Conservation (phyloP, 2,113 vertebrate species). For the Mormoops blainvillei region DNA sequence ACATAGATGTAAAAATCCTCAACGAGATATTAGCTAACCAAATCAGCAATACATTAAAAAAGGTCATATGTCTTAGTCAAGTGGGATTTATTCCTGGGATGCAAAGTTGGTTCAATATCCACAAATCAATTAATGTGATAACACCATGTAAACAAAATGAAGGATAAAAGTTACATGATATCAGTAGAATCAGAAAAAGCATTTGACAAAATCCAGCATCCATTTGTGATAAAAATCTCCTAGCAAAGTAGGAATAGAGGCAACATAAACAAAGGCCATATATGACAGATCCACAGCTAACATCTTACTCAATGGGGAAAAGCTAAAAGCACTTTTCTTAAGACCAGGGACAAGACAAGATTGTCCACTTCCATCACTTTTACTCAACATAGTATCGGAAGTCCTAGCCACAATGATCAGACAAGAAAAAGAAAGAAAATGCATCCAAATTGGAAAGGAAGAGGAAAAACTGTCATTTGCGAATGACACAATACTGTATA, state of each 20-base stretch:
- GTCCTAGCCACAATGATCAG: too few relatives aligned
- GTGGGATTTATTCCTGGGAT: neutral
- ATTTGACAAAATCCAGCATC: neutral
- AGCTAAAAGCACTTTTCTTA: neutral
- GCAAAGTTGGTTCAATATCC: neutral
- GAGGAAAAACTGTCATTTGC: too few relatives aligned
- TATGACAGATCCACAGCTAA: neutral
- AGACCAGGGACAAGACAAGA: neutral
- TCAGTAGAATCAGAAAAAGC: neutral
- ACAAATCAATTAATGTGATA: too few relatives aligned
- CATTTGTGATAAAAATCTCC: neutral
- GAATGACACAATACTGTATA: too few relatives aligned
- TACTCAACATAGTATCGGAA: too few relatives aligned
- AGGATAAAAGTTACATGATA: neutral
- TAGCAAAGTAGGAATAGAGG: neutral
- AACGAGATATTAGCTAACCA: neutral
- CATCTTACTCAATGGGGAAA: neutral
- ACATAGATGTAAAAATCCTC: neutral
- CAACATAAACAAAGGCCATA: neutral
- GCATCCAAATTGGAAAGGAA: too few relatives aligned
- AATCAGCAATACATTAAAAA: neutral
- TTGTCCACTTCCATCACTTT: neutral
- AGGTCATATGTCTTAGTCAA: neutral
- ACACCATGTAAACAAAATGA: too few relatives aligned
- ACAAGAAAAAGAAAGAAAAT: too few relatives aligned